Percentiles rank a stretch among this genome's conserved stretches.
These are phyloP conservation scores for Phalacrocorax brasilianus DNA, from an alignment of 2,113 vertebrate genomes.

Conservation along the genomic window DNA sequence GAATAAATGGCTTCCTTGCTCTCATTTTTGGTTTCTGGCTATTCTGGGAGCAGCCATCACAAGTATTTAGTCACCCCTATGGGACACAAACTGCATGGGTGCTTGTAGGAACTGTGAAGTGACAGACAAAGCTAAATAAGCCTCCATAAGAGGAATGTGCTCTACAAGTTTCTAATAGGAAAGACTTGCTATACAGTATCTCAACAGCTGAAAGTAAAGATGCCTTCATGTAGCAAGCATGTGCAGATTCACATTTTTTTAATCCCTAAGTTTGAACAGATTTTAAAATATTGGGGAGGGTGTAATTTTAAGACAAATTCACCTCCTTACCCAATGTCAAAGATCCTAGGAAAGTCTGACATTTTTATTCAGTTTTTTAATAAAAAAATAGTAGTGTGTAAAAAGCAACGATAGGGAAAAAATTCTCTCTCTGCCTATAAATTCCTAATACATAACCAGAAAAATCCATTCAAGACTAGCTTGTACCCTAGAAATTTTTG, in stretches of 20 bases:
- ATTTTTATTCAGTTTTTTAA: not conserved
- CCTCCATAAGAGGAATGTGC: not conserved
- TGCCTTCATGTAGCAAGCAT: not conserved
- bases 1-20: not conserved
- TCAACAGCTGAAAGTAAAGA: not conserved
- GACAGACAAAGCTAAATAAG: not conserved
- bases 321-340: not conserved
- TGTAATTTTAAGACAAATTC: not conserved
- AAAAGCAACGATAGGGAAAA: not conserved
- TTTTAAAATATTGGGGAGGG: rapidly evolving
- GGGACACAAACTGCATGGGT: not conserved
- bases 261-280: not conserved
- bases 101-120: not conserved
- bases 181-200: not conserved
- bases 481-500: not conserved
- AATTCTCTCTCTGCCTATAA: not conserved
- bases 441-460: not conserved
- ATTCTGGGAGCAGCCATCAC: not conserved
- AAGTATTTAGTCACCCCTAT: not conserved
- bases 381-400: rapidly evolving
- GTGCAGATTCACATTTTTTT: not conserved
- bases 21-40: not conserved
- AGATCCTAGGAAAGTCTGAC: not conserved
- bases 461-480: not conserved
- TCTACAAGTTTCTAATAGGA: not conserved